Percentiles rank a stretch among this genome's conserved stretches.
Conservation (phyloP, 2,888 invertebrate species). For the Lepidochrysops patricia region DNA sequence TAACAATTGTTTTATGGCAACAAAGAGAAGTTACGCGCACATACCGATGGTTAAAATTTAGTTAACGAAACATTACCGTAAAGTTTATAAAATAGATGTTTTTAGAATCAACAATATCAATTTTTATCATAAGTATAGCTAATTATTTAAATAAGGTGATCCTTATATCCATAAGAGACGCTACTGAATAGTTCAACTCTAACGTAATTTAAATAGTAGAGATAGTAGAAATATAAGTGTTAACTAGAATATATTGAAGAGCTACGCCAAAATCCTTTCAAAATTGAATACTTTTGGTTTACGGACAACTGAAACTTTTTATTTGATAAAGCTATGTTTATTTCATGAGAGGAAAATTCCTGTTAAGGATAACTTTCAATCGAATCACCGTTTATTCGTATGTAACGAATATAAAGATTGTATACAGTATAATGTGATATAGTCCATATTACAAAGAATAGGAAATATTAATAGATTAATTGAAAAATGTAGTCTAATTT, state of each 20-base stretch:
- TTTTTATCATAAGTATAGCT: no score
- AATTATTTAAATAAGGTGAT: no score
- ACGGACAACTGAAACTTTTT: neutral
- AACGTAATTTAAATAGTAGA: no score
- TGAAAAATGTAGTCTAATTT: no score
- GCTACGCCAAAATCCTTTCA: neutral
- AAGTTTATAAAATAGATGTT: no score
- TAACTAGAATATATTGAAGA: no score
- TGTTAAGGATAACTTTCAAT: neutral
- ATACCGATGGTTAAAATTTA: neutral
- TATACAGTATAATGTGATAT: neutral
- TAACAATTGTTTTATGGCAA: neutral
- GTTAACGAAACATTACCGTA: no score
- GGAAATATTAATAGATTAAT: neutral
- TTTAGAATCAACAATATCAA: no score
- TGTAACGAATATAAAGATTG: neutral
- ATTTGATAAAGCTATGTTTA: constrained; percentile 5
- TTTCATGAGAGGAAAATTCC: constrained; percentile 2
- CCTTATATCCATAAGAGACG: no score
- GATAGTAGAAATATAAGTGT: no score
- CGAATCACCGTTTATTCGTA: neutral
- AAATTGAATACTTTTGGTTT: neutral
- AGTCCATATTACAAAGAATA: neutral
- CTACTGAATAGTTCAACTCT: no score
- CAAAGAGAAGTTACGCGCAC: neutral